Percentiles rank a stretch among this genome's conserved stretches.
These are phyloP conservation scores for Chrysolina oricalcia DNA, from an alignment of 2,888 invertebrate species.

Conservation along the genomic window DNA sequence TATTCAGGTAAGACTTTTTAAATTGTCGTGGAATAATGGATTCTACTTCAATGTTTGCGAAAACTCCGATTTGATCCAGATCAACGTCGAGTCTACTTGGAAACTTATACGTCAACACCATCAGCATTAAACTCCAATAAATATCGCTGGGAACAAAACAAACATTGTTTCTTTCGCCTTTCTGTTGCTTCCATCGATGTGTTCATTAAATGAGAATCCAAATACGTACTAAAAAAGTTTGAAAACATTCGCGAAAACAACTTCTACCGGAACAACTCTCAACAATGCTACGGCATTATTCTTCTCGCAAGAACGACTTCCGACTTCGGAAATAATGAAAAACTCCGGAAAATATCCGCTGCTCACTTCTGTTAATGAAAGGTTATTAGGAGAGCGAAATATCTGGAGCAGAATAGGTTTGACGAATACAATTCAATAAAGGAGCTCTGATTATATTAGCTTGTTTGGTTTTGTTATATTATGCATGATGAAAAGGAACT, in stretches of 20 bases:
- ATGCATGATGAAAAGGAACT: not conserved
- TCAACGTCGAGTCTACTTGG: not conserved
- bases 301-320: slow-evolving; percentile 15
- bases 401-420: not conserved
- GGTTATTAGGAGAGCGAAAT: slow-evolving; percentile 15
- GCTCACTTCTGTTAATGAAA: slow-evolving; percentile 10
- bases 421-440: not conserved
- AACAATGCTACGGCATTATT: slow-evolving; percentile 15
- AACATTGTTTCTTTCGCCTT: slow-evolving; percentile 3
- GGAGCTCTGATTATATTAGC: slow-evolving; percentile 2
- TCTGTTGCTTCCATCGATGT: slow-evolving; percentile 7
- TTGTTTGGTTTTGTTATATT: not conserved
- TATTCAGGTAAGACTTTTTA: too few species aligned
- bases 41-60: too few species aligned
- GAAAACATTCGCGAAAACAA: slow-evolving; percentile 21
- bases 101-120: not conserved
- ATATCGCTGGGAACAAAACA: slow-evolving; percentile 14
- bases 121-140: not conserved
- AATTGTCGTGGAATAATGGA: too few species aligned
- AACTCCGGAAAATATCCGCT: slow-evolving; percentile 9
- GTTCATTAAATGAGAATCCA: slow-evolving; percentile 21
- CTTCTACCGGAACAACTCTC: slow-evolving; percentile 26
- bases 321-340: slow-evolving; percentile 14
- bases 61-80: not conserved
- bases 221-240: slow-evolving; percentile 19